Evolutionary conservation across 2,888 invertebrate genomes (phyloP).

Genomic region (Deroplatys truncata): DNA sequence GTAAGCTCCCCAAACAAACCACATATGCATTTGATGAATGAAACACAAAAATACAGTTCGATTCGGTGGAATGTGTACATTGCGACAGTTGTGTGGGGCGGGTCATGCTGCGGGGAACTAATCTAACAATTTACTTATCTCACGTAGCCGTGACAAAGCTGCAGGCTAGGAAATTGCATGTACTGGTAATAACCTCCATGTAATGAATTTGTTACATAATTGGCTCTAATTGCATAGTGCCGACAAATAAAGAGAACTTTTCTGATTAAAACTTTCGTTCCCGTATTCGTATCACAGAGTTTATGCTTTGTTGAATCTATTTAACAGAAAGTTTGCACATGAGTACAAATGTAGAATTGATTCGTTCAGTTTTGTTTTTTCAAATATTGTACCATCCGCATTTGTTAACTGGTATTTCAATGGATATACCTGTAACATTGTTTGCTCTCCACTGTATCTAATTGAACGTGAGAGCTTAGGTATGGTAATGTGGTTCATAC

Average conservation of each 20-base stretch:
- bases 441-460: too few relatives aligned
- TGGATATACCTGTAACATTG: too few relatives aligned
- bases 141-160: neutral
- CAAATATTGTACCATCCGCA: neutral
- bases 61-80: too few relatives aligned
- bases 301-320: neutral
- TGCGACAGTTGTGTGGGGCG: too few relatives aligned
- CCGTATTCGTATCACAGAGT: neutral
- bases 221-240: neutral
- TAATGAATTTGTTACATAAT: neutral
- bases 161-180: neutral
- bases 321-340: neutral
- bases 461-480: too few relatives aligned
- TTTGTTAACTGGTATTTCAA: neutral
- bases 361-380: neutral
- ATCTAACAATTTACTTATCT: neutral
- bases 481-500: too few relatives aligned
- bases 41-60: too few relatives aligned
- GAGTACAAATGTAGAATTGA: neutral
- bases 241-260: neutral
- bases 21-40: too few relatives aligned
- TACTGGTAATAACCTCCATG: neutral
- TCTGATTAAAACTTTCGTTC: neutral
- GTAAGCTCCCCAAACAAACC: too few relatives aligned
- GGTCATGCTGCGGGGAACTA: neutral